Evolutionary conservation across 2,888 invertebrate species (phyloP).

Genomic region (Nasonia oneida): DNA sequence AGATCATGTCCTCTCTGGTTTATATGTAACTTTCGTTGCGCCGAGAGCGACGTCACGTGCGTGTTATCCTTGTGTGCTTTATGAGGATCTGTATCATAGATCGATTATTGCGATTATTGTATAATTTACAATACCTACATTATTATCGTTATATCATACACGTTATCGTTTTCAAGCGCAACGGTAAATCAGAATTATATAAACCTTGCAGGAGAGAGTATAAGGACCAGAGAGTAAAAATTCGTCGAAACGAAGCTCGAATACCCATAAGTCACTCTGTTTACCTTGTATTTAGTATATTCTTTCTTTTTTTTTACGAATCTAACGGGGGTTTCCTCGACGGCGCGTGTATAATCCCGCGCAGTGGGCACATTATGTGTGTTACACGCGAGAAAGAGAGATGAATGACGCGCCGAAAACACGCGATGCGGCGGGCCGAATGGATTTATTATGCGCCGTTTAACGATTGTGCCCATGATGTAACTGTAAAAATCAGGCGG

Average conservation of each 20-base stretch:
- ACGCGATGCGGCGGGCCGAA: slow-evolving; percentile 12
- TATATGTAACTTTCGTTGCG: slow-evolving; percentile 19
- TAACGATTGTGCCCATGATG: slow-evolving; percentile 50
- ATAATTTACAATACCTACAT: too few relatives aligned
- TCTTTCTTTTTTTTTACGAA: slow-evolving; percentile 44
- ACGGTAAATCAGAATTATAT: slow-evolving; percentile 43
- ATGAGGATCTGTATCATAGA: not conserved
- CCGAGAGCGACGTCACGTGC: not conserved
- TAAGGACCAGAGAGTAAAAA: not conserved
- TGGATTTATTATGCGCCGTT: slow-evolving; percentile 50
- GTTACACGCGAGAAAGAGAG: not conserved
- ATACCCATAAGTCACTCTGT: slow-evolving; percentile 52
- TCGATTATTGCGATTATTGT: too few relatives aligned
- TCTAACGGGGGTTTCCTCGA: slow-evolving; percentile 55
- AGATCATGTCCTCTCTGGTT: not conserved
- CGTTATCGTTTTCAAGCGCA: not conserved
- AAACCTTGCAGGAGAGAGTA: not conserved
- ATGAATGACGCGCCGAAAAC: slow-evolving; percentile 47
- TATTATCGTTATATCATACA: too few relatives aligned
- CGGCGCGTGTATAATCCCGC: not conserved
- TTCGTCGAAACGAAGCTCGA: slow-evolving; percentile 11
- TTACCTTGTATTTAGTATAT: slow-evolving; percentile 55
- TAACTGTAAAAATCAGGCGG: slow-evolving; percentile 51
- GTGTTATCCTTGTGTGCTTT: not conserved
- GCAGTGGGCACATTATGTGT: not conserved